A percentile compares a stretch with the other conserved stretches of the same genome.
Conservation (phyloP, 2,797 vertebrate genomes). For the Apogon talboti region DNA sequence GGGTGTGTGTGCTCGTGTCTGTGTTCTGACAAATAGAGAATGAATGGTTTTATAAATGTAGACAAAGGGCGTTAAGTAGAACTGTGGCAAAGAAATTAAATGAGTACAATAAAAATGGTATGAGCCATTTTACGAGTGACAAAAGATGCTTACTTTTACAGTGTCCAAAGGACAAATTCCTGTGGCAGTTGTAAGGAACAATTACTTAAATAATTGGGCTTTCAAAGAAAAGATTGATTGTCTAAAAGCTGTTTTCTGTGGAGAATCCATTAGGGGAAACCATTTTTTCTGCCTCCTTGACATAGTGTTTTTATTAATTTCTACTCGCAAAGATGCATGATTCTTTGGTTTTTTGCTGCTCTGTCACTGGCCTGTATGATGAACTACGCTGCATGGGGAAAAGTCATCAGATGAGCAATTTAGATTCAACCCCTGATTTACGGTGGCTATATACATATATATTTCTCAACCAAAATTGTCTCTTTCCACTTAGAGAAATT, state of each 20-base stretch:
- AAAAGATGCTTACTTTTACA: constrained; percentile 84
- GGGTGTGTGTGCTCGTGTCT: constrained; percentile 23
- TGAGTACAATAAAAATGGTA: constrained; percentile 79
- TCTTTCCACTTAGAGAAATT: constrained; percentile 37
- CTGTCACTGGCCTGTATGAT: constrained; percentile 76
- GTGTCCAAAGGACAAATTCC: constrained; percentile 85
- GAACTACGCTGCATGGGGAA: constrained; percentile 70
- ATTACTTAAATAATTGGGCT: constrained; percentile 89
- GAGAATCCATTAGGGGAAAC: constrained; percentile 87
- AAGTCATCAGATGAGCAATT: constrained; percentile 80
- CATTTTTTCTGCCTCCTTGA: constrained; percentile 86
- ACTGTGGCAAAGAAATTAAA: constrained; percentile 75
- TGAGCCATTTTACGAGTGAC: constrained; percentile 79
- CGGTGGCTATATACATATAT: constrained; percentile 61
- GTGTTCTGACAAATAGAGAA: constrained; percentile 69
- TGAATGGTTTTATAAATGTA: constrained; percentile 74
- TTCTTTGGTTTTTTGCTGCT: constrained; percentile 77
- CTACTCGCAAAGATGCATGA: constrained; percentile 85
- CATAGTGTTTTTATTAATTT: constrained; percentile 89
- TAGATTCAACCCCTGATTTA: constrained; percentile 80
- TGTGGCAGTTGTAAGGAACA: constrained; percentile 86
- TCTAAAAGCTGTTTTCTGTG: constrained; percentile 88
- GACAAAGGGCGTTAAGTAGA: constrained; percentile 71
- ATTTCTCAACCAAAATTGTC: constrained; percentile 45
- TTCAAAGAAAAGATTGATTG: constrained; percentile 87